These are phyloP conservation scores for Hirtodrosophila alboralis DNA, from an alignment of 2,888 invertebrate genomes.

Conservation along the genomic window DNA sequence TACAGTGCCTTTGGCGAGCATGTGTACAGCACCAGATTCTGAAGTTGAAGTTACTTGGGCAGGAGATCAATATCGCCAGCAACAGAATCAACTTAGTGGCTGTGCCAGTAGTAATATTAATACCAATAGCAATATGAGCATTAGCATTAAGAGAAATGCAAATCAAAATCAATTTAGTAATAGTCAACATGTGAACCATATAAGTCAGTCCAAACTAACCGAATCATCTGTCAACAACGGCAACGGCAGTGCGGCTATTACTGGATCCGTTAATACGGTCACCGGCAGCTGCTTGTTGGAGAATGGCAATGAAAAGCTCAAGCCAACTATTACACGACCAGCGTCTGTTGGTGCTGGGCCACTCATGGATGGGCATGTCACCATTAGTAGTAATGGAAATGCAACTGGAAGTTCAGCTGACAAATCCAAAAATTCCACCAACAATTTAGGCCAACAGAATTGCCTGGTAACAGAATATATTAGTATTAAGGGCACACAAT, in stretches of 20 bases:
- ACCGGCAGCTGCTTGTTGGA: slow-evolving; percentile 36
- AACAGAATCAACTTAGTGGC: slow-evolving; percentile 39
- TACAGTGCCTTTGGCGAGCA: slow-evolving; percentile 46
- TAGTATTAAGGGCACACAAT: slow-evolving; percentile 38
- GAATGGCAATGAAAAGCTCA: slow-evolving; percentile 44
- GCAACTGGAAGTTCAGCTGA: slow-evolving; percentile 21
- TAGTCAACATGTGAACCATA: slow-evolving; percentile 56
- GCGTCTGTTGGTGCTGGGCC: slow-evolving; percentile 16
- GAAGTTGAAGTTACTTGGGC: slow-evolving; percentile 44
- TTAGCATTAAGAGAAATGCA: slow-evolving; percentile 40
- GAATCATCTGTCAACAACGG: slow-evolving; percentile 27
- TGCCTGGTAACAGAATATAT: slow-evolving; percentile 30
- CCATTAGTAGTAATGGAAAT: slow-evolving; percentile 21
- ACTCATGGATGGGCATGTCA: slow-evolving; percentile 30
- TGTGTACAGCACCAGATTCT: slow-evolving; percentile 42
- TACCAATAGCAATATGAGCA: slow-evolving; percentile 43
- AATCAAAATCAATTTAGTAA: slow-evolving; percentile 59
- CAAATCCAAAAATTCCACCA: slow-evolving; percentile 35
- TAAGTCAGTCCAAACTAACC: slow-evolving; percentile 53
- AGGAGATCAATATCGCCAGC: slow-evolving; percentile 60
- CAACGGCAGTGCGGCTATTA: slow-evolving; percentile 22
- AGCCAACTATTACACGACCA: slow-evolving; percentile 34
- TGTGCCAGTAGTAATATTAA: slow-evolving; percentile 21
- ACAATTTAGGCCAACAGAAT: slow-evolving; percentile 42
- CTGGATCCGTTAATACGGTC: slow-evolving; percentile 25